Base-by-base conservation (phyloP, 2,888 invertebrate genomes). In the Auanema sp. region DNA sequence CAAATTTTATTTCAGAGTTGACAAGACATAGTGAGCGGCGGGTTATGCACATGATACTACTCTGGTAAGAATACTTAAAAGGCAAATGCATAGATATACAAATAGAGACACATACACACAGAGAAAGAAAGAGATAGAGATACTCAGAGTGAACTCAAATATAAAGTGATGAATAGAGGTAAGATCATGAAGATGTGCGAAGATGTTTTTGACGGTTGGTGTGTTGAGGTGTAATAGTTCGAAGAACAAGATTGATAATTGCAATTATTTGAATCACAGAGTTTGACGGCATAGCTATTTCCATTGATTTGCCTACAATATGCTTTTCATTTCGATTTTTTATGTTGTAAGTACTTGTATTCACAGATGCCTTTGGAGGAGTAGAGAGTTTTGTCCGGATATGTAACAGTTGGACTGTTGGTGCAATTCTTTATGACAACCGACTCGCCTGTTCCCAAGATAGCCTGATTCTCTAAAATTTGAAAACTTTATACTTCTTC, bases 351-450 rank as follows among this genome's bases (percentile, higher is more conserved):
- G 12, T 52, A 68, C 71, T 63, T 71, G 44, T 58, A 64, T 24
- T 72, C 64, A 24, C 72, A 72, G 40, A 57, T 47, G 14, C 66
- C 65, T 12, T 62, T 50, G 21, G 62, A 47, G 0, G 21, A 24
- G 40, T 72, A 72, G 12, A 50, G 41, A 12, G 69, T 55, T 18
- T 62, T 60, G 24, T 72, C 69, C 1, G 69, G 68, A 25, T 64
- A 72, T 41, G 43, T 61, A 18, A 68, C 54, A 16, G 47, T 59
- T 4, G 64, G 53, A 2, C 54, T 50, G 16, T 60, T 58, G 0
- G 68, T 57, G 51, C 72, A 72, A 1, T 64, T 66, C 49, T 72
- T 72, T 24, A 64, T 72, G 1, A 72, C 69, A 3, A 56, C 18
- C 1, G 16, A 51, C 12, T 18, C 21, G 4, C 62, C 62, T 23